Evolutionary conservation across 2,888 invertebrate species (phyloP).

Genomic region (Thymelicus acteon): DNA sequence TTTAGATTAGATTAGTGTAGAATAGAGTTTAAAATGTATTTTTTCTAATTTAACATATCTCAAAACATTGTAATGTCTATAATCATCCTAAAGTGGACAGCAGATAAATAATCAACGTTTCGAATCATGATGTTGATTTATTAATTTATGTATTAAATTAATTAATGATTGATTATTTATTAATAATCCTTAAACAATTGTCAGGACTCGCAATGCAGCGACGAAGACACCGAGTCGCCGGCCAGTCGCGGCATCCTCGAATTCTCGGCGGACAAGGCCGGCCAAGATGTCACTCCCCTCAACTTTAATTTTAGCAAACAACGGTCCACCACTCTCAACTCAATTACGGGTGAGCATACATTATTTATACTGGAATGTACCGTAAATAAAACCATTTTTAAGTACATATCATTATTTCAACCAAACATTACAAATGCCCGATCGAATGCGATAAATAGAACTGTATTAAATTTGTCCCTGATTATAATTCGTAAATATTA

Average conservation of each 20-base stretch:
- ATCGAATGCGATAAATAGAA: not conserved
- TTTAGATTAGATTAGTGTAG: not conserved
- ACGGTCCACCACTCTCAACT: constrained; percentile 89
- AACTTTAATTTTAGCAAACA: constrained; percentile 91
- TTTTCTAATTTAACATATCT: not conserved
- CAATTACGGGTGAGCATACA: constrained; percentile 87
- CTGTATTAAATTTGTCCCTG: no score
- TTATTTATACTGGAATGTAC: constrained; percentile 46
- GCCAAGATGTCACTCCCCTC: constrained; percentile 93
- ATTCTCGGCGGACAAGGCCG: constrained; percentile 94
- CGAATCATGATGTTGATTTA: no score
- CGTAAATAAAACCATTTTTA: constrained; percentile 29
- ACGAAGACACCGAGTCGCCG: constrained; percentile 80
- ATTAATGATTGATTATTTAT: no score
- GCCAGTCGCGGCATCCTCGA: constrained; percentile 90
- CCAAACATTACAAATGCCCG: constrained; percentile 35
- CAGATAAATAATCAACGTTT: no score
- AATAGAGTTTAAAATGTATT: not conserved
- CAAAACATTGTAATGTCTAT: no score
- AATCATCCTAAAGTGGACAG: no score
- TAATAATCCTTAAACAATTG: not conserved
- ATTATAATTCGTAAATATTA: no score
- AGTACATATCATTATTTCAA: constrained; percentile 27
- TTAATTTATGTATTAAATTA: no score
- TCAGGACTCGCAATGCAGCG: constrained; percentile 81